Conservation (phyloP, 2,113 vertebrate genomes). For the Nannobrachium achirus region DNA sequence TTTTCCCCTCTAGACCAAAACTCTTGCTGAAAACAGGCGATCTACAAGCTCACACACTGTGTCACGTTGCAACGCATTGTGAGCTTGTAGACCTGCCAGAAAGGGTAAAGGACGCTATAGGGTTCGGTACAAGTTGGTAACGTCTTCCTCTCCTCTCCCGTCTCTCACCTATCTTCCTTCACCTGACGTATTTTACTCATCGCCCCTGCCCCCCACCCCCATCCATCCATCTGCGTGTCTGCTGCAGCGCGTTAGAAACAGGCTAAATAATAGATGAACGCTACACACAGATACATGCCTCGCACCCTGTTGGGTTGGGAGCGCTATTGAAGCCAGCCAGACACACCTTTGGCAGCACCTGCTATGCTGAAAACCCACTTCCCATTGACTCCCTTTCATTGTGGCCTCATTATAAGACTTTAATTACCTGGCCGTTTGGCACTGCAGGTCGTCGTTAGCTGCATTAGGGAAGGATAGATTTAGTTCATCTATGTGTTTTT, state of each 20-base stretch:
- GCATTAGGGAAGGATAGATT: slow-evolving; percentile 1
- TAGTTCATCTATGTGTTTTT: neutral
- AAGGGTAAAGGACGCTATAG: too few species aligned
- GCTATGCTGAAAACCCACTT: slow-evolving; percentile 19
- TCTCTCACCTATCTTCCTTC: slow-evolving; percentile 1
- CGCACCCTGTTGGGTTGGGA: slow-evolving; percentile 35
- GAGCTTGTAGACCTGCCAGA: too few species aligned
- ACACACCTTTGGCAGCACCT: slow-evolving; percentile 14
- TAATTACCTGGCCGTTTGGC: neutral
- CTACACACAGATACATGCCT: slow-evolving; percentile 35
- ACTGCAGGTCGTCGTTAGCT: neutral
- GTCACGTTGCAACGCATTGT: too few species aligned
- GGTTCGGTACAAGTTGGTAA: too few species aligned
- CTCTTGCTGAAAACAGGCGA: too few species aligned
- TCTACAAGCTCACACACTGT: too few species aligned
- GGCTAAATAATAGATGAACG: slow-evolving; percentile 72
- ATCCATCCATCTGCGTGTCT: slow-evolving; percentile 24
- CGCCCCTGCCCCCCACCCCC: slow-evolving; percentile 27
- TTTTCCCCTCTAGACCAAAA: too few species aligned
- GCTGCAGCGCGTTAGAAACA: slow-evolving; percentile 39
- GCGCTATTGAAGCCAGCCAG: neutral
- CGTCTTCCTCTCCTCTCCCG: neutral
- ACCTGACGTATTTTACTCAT: slow-evolving; percentile 13
- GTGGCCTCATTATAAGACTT: neutral
- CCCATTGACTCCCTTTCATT: slow-evolving; percentile 20